Evolutionary conservation across 2,113 vertebrate species (phyloP), one percentile per base, ranked within the genome.

Genomic region (Anhinga anhinga): DNA sequence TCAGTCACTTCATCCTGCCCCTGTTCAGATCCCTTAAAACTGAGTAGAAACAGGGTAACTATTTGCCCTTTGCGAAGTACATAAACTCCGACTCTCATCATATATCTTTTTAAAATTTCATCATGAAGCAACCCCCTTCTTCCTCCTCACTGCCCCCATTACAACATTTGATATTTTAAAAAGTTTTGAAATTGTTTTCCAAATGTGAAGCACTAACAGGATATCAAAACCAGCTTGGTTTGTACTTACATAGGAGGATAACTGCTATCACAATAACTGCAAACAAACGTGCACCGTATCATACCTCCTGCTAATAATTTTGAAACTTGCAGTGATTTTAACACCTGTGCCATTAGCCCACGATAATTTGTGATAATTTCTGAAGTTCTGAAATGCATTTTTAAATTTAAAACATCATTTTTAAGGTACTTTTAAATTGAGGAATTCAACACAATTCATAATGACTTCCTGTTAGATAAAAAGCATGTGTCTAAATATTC

Each of bases 1-100:
- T 19, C 52, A 86, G 55, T 10, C 89, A 86, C 55, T 30, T 61
- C 69, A 92, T 62, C 88, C 86, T 73, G 71, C 40, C 34, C 62
- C 84, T 88, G 58, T 29, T 84, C 81, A 83, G 84, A n/a, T 20
- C 59, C 74, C 88, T 95, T 90, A 93, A 88, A 89, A 59, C 71
- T 76, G 85, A 97, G 63, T 1, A 86, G 67, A 86, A 62, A 47
- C 77, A 84, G 83, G 80, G 36, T 36, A 94, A 65, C 36, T 63
- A 40, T 59, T 59, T 81, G 74, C 59, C 67, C 42, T 81, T 83
- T 86, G 44, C 2, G 5, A 74, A 15, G 27, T 15, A 70, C 49
- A 53, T 12, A 77, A 87, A 55, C 50, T 80, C 86, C 8, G 3
- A 26, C 83, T 87, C 56, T 92, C 85, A 38, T 71, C 29, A 15